phyloP scores from a whole-genome alignment of 2,113 vertebrate genomes.

The Chaetorhynchus papuensis region DNA sequence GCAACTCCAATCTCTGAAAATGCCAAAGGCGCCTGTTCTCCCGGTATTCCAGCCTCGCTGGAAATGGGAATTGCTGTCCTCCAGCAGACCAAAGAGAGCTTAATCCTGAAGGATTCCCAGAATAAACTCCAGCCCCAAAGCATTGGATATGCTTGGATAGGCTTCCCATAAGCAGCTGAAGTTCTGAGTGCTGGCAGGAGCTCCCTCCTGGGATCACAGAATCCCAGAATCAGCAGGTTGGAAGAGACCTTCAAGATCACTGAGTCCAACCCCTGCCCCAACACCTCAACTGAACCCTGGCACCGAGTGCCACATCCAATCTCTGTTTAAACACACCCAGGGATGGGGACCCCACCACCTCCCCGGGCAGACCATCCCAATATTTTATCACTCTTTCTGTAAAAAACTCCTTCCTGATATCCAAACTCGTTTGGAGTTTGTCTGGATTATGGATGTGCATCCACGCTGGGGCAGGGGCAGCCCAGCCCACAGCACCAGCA shows the following conservation, averaged over 20 bases:
- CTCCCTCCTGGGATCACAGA: background rate
- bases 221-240: too few species aligned
- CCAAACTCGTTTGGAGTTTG: background rate
- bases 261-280: too few species aligned
- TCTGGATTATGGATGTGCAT: background rate
- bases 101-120: background rate
- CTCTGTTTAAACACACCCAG: too few species aligned
- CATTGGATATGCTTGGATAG: background rate
- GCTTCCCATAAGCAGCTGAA: background rate
- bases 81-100: background rate
- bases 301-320: too few species aligned
- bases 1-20: background rate
- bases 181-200: background rate
- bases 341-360: too few species aligned
- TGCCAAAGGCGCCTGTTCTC: background rate
- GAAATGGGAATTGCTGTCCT: background rate
- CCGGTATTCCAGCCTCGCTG: background rate
- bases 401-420: too few species aligned
- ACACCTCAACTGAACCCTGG: too few species aligned
- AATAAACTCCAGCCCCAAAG: background rate
- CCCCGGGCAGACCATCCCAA: too few species aligned
- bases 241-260: too few species aligned
- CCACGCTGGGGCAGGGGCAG: background rate
- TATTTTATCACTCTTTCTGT: too few species aligned
- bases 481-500: background rate